phyloP scores from a whole-genome alignment of 1,140 invertebrate species.

The Drosophila tropicalis region DNA sequence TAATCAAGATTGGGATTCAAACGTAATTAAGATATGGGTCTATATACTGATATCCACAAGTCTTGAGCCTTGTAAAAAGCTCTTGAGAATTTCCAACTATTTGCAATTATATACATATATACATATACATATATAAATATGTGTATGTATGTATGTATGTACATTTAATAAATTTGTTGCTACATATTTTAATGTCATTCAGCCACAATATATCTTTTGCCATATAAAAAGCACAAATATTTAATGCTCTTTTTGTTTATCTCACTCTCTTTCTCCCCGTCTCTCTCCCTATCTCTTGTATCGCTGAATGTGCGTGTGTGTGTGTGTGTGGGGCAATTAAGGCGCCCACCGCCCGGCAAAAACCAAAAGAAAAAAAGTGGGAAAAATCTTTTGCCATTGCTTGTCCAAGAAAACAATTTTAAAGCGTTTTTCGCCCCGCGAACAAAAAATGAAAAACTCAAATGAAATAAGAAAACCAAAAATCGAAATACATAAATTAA shows the following conservation, averaged over 20 bases:
- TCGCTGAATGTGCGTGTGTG: neutral
- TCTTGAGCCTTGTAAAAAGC: too few relatives aligned
- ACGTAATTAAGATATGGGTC: too few relatives aligned
- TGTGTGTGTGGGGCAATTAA: conserved; percentile 63
- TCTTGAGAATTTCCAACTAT: too few relatives aligned
- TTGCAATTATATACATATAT: conserved; percentile 14
- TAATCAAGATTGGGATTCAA: too few relatives aligned
- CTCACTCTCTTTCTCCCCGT: neutral
- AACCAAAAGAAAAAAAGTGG: neutral
- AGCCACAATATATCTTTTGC: conserved; percentile 32
- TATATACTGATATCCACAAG: too few relatives aligned
- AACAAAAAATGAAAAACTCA: conserved; percentile 37
- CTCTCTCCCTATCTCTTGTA: too few relatives aligned
- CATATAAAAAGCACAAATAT: conserved; percentile 48
- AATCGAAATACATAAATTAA: conserved; percentile 69
- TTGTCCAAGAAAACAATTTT: conserved; percentile 56
- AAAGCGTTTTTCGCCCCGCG: conserved; percentile 75
- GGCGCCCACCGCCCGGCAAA: conserved; percentile 56
- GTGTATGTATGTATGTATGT: too few relatives aligned
- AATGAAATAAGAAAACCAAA: neutral
- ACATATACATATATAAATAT: neutral
- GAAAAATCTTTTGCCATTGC: conserved; percentile 15
- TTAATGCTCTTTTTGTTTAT: conserved; percentile 41
- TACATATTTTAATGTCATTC: conserved; percentile 65
- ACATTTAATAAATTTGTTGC: conserved; percentile 57